Evolutionary conservation across 2,888 invertebrate genomes (phyloP).

Genomic region (Cosmia pyralina): DNA sequence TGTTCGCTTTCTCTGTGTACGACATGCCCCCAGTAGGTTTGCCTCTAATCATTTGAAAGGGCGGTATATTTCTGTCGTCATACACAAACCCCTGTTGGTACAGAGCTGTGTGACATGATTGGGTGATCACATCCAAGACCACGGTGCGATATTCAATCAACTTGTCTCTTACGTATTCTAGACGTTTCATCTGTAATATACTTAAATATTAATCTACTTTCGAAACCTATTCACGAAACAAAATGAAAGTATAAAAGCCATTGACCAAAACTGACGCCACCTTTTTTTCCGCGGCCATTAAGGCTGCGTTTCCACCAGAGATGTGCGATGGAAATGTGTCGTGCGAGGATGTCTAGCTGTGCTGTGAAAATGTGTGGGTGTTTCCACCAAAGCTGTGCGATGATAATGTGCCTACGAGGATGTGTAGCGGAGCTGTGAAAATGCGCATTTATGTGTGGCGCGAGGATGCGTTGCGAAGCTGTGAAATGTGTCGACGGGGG

Average conservation of each 20-base stretch:
- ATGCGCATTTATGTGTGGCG: too few species aligned
- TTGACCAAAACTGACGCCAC: too few species aligned
- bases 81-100: constrained; percentile 94
- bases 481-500: too few species aligned
- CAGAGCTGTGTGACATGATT: constrained; percentile 94
- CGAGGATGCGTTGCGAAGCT: too few species aligned
- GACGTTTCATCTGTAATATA: constrained; percentile 85
- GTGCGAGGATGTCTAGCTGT: too few species aligned
- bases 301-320: too few species aligned
- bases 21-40: constrained; percentile 93
- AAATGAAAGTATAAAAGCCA: not conserved
- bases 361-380: too few species aligned
- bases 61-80: constrained; percentile 92
- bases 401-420: too few species aligned
- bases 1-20: constrained; percentile 96
- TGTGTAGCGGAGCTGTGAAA: too few species aligned
- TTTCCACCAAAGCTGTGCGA: too few species aligned
- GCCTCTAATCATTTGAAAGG: constrained; percentile 88
- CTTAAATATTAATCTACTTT: constrained; percentile 5
- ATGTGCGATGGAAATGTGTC: too few species aligned
- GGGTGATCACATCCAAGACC: constrained; percentile 84
- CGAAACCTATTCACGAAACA: not conserved
- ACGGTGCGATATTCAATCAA: constrained; percentile 80
- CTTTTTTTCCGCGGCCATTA: too few species aligned
- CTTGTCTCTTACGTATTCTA: constrained; percentile 80